Evolutionary conservation across 2,113 vertebrate species (phyloP), one percentile per base, ranked within the genome.

Genomic region (Thinocorus orbignyianus): DNA sequence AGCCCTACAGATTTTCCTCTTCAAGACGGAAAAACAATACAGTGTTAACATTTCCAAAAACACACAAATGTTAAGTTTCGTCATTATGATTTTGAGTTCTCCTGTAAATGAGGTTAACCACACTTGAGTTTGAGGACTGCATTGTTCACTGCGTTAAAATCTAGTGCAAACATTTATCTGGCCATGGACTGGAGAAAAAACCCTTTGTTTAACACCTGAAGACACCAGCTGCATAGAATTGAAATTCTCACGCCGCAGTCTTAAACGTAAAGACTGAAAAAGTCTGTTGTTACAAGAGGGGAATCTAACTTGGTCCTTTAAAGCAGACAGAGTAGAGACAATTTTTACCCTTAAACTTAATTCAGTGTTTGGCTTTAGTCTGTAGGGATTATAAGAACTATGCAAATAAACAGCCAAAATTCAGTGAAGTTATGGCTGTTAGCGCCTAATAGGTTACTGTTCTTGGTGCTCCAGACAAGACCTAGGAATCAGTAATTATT

Each of bases 401-500:
- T 41, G 39, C 80, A 90, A 87, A 94, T 33, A 90, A 88, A 92
- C 57, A 90, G 92, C 55, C 84, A 88, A 92, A 90, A 97, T 54
- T 62, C 73, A 96, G 77, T 51, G 33, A 95, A 92, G 84, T 79
- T 74, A 90, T 35, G 51, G 41, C 71, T 93, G 83, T 80, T 90
- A 73, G 64, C 52, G 58, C 14, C 52, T 54, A 85, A 39, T 54
- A 82, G 39, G 39, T 97, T 93, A 84, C 71, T 80, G 39, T 54
- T 95, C 42, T 55, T 92, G 49, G 33, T 26, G 22, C 31, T 87
- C 93, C 70, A 91, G 64, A 86, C 46, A 78, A 95, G 79, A 94
- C 91, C 73, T 73, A 49, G 42, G 52, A 97, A 97, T 93, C 61
- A 84, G 78, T 71, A 86, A 94, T 86, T 90, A 88, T 91, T 95